Evolutionary conservation across 2,113 vertebrate genomes (phyloP), one percentile per base, ranked within the genome.

Genomic region (Nerophis lumbriciformis): DNA sequence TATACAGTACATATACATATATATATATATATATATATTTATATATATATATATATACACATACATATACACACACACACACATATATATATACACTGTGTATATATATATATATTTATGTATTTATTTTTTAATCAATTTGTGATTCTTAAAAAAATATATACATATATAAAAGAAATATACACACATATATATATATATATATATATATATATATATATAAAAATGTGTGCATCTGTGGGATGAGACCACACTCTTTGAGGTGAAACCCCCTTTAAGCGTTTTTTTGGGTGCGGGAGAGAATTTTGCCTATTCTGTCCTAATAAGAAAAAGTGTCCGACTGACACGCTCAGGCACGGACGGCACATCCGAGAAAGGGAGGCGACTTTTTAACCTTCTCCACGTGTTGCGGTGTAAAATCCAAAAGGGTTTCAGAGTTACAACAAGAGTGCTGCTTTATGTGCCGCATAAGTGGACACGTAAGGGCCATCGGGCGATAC

Each of bases 401-500:
- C 67, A 73, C 63, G 15, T 19, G 45, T 11, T 63, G 57, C 14
- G 48, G 59, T 51, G 60, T 71, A 51, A 77, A 72, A 82, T 68
- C 15, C 54, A 75, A 58, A 28, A 60, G 52, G 57, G 66, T 68
- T 71, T 38, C 57, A 66, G 14, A 56, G 66, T 79, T 77, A 72
- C 65, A 81, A 71, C 62, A 75, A 70, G 55, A 83, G 71, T 79
- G 71, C 63, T 71, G 19, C 77, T 85, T 81, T 69, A 76, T 71
- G 75, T 69, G 50, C 57, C 12, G 37, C 37, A 14, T 79, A 81
- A 85, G 77, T 84, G 83, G 76, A 70, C 75, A 73, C 73, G 73
- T 76, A 84, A 86, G 79, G 75, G 73, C 83, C 77, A 70, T 70
- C 61, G 76, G 69, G 63, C 71, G 67, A 61, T 68, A 81, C 65